Percentiles rank a stretch among this genome's conserved stretches.
Evolutionary conservation across 2,888 invertebrate species (phyloP).

Genomic region (Chrysotoxum bicinctum): DNA sequence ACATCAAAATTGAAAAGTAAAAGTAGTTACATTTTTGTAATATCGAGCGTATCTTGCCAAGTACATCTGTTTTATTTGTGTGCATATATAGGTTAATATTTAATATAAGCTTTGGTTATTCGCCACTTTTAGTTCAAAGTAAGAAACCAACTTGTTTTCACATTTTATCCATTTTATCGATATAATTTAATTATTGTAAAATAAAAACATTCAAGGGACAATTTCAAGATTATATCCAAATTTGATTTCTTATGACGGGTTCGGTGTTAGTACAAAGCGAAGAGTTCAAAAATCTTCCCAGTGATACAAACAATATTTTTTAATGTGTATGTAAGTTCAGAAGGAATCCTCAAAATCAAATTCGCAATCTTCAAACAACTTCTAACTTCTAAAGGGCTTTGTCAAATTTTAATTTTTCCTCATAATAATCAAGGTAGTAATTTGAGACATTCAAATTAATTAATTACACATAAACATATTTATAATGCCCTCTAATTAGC

Average conservation of each 20-base stretch:
- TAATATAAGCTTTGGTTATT: slow-evolving; percentile 17
- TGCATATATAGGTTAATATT: slow-evolving; percentile 44
- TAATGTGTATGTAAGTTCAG: no score
- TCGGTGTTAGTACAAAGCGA: background rate
- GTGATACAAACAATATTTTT: background rate
- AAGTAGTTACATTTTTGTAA: slow-evolving; percentile 13
- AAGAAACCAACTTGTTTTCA: background rate
- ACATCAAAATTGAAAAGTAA: slow-evolving; percentile 80
- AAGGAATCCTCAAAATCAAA: background rate
- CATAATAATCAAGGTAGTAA: background rate
- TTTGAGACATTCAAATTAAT: background rate
- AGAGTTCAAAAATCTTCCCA: background rate
- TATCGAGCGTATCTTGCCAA: slow-evolving; percentile 60
- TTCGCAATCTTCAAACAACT: no score
- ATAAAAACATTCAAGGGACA: background rate
- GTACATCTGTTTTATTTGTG: slow-evolving; percentile 27
- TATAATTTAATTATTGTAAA: background rate
- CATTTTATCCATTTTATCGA: background rate
- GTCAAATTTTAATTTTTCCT: background rate
- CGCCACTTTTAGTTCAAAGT: slow-evolving; percentile 9
- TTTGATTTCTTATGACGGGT: background rate
- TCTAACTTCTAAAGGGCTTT: background rate
- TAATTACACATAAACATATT: background rate
- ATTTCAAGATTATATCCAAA: background rate
- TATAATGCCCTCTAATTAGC: background rate